Evolutionary conservation across 2,888 invertebrate species (phyloP), one percentile per base, ranked within the genome.

Genomic region (Eilema caniola): DNA sequence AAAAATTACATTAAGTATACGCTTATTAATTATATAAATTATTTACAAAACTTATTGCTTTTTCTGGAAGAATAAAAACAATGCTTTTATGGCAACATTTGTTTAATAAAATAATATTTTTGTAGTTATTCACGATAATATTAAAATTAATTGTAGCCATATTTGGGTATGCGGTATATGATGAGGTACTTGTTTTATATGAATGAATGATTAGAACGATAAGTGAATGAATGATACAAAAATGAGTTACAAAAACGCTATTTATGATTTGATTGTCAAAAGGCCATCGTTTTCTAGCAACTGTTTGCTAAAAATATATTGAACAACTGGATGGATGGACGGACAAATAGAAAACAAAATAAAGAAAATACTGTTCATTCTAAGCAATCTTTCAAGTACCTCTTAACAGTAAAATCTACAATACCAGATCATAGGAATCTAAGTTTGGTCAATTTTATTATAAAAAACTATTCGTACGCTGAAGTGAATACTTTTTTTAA

Each of bases 41-140:
- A 84, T 82, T 77, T 82, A 82, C 83, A 83, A 24, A 76, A 73
- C 68, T 75, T 78, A 78, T 80, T 77, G 73, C 70, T 77, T 72
- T 67, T 59, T 59, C 65, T 64, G 69, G 69, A 74, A 68, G 70
- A 73, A 76, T 67, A 73, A 67, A 47, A 70, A 59, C 14, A 69
- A 67, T 70, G 62, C 56, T 33, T 47, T 14, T 64, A 83, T 82
- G 83, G 83, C 81, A 83, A 81, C 82, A 74, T 72, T 73, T 53
- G 41, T 62, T 71, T 25, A 10, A 68, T 69, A 71, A 73, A 72
- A 76, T 72, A 81, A 81, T 70, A 74, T 70, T 66, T 47, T 56
- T 59, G 4, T 65, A 60, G 31, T 28, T 71, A 14, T 65, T 57
- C 25, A 41, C 24, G 53, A 37, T 41, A 25, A 20, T 62, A 62